A percentile compares a stretch with the other conserved stretches of the same genome.
These are phyloP conservation scores for Zoanthus sociatus DNA, from an alignment of 92 coral and sea anemone species.

Conservation along the genomic window DNA sequence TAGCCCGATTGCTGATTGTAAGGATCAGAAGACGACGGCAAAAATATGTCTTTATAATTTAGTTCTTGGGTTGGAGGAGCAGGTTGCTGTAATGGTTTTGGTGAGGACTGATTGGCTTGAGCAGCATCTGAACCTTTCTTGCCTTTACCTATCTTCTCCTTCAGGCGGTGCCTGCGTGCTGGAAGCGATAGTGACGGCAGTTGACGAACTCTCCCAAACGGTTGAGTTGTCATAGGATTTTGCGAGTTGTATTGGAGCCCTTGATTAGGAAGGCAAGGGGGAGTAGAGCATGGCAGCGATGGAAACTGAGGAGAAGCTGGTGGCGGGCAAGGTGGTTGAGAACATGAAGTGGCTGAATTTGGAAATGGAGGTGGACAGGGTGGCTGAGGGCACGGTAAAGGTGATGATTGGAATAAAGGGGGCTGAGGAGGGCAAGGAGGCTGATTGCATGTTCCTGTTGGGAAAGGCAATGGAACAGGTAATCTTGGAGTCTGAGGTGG, in stretches of 20 bases:
- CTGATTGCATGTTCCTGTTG: background rate
- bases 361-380: constrained; percentile 17
- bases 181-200: background rate
- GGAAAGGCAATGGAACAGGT: background rate
- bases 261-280: constrained; percentile 10
- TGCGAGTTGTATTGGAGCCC: background rate
- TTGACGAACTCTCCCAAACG: constrained; percentile 1
- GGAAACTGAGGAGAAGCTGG: background rate
- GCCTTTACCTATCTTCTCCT: background rate
- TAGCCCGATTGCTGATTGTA: constrained; percentile 31
- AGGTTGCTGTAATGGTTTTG: background rate
- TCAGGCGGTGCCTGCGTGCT: constrained; percentile 36
- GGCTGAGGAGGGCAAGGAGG: background rate
- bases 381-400: constrained; percentile 8
- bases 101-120: background rate
- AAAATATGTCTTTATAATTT: constrained; percentile 26
- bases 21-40: constrained; percentile 1
- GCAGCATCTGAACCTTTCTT: background rate
- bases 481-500: background rate
- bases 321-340: constrained; percentile 21
- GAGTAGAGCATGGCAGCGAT: constrained; percentile 7
- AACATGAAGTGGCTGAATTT: background rate
- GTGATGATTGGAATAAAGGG: background rate
- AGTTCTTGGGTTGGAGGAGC: constrained; percentile 6
- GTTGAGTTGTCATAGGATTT: background rate